phyloP scores from a whole-genome alignment of 2,113 vertebrate species.

The Callithrix jacchus region DNA sequence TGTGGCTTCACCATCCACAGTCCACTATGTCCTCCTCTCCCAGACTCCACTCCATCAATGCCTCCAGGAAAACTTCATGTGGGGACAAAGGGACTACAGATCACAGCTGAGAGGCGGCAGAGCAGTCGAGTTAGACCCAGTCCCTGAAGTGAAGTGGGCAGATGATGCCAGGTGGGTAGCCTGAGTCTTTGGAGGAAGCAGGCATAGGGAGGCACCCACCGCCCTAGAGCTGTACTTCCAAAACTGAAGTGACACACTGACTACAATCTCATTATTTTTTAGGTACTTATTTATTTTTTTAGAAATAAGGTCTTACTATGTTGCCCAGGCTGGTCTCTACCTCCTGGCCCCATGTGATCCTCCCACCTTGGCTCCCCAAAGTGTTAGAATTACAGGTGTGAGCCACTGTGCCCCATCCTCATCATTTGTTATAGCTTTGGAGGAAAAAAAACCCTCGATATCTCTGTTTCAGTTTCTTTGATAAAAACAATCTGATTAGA shows the following conservation, averaged over 20 bases:
- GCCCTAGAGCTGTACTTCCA: accelerated
- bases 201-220: accelerated
- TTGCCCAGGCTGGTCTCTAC: too few species aligned
- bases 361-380: too few species aligned
- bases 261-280: too few species aligned
- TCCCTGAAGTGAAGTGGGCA: not conserved
- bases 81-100: not conserved
- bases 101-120: too few species aligned
- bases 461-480: not conserved
- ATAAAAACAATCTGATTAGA: not conserved
- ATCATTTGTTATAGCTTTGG: accelerated
- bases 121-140: accelerated
- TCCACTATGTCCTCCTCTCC: not conserved
- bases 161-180: not conserved
- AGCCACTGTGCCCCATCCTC: too few species aligned
- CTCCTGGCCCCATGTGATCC: too few species aligned
- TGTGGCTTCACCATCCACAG: accelerated
- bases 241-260: not conserved
- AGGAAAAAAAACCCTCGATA: not conserved
- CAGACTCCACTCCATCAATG: too few species aligned
- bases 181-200: not conserved
- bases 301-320: too few species aligned
- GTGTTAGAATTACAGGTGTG: too few species aligned
- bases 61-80: accelerated
- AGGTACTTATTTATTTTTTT: too few species aligned